Base-by-base conservation (phyloP, 2,888 invertebrate species). In the Argyresthia albistria region DNA sequence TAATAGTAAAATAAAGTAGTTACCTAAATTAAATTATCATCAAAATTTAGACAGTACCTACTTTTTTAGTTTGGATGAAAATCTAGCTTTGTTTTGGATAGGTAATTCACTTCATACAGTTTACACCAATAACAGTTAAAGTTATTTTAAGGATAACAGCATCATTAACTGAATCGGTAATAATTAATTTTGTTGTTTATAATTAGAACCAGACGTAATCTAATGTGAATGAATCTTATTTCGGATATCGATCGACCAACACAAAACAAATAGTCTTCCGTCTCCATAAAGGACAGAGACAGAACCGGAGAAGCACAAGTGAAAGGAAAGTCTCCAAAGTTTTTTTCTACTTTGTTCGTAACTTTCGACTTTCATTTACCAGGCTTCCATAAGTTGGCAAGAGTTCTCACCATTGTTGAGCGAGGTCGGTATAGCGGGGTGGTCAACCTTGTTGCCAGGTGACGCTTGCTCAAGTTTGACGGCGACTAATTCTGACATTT, bases 391-490 rank as follows among this genome's bases (percentile, higher is more conserved):
- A 47, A 35, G 8, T n/a, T 11, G 11, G 7, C 10, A 50, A 50
- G 50, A n/a, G 42, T 12, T 35, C 59, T 68, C 59, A 87, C 88
- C 84, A 61, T 87, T 87, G 61, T 86, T 87, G 11, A 87, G 61
- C 16, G 86, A 86, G 9, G 79, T 70, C 8, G 88, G 84, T 68
- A 88, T 82, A 3, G 79, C 71, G 50, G 60, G 79, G 49, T 86
- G 80, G 48, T 86, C 89, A 53, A 82, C 86, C 67, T 90, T 90
- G 64, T 88, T 89, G 54, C 90, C 91, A 8, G 92, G 91, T 52
- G 91, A 91, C 46, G 90, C 90, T 58, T 92, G 90, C 68, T 92
- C 92, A 63, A 92, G 77, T 69, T 93, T 92, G 56, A 90, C 84
- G 37, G 90, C 87, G 10, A 89, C 90, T 60, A 90, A 87, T 58